A percentile compares a stretch with the other conserved stretches of the same genome.
These are phyloP conservation scores for Hemiprocne comata DNA, from an alignment of 2,113 vertebrate genomes.

Conservation along the genomic window DNA sequence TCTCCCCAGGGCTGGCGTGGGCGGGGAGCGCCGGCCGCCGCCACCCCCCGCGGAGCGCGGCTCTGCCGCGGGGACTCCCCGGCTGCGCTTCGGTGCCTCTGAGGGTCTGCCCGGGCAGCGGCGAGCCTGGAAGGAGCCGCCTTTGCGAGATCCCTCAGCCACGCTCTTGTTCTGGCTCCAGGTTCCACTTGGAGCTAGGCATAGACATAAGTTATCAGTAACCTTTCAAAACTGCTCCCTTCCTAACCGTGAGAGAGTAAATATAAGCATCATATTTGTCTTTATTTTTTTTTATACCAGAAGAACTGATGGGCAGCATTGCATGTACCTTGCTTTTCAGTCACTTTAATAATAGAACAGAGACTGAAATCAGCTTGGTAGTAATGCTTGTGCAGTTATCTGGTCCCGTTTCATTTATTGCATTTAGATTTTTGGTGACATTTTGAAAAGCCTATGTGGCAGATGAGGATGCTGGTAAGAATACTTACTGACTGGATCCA, in stretches of 20 bases:
- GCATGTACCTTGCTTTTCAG: neutral
- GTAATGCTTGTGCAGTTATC: neutral
- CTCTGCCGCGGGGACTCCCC: neutral
- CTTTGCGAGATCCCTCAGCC: neutral
- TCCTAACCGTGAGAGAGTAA: neutral
- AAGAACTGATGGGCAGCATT: neutral
- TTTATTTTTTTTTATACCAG: neutral
- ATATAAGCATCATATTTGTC: neutral
- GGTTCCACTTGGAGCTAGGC: neutral
- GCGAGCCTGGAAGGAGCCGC: neutral
- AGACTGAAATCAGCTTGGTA: neutral
- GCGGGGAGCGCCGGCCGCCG: neutral
- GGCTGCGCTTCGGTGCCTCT: neutral
- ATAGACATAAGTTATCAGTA: fast-evolving
- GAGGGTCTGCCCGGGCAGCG: neutral
- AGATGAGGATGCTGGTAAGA: neutral
- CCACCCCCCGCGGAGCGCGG: neutral
- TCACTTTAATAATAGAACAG: neutral
- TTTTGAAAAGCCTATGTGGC: neutral
- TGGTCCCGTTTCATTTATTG: fast-evolving
- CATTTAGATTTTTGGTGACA: neutral
- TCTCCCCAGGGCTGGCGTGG: neutral
- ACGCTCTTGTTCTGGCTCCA: neutral
- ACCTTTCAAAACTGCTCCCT: neutral
- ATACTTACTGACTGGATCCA: neutral